These are phyloP conservation scores for Lasioglossum baleicum DNA, from an alignment of 1,140 invertebrate genomes.

Conservation along the genomic window DNA sequence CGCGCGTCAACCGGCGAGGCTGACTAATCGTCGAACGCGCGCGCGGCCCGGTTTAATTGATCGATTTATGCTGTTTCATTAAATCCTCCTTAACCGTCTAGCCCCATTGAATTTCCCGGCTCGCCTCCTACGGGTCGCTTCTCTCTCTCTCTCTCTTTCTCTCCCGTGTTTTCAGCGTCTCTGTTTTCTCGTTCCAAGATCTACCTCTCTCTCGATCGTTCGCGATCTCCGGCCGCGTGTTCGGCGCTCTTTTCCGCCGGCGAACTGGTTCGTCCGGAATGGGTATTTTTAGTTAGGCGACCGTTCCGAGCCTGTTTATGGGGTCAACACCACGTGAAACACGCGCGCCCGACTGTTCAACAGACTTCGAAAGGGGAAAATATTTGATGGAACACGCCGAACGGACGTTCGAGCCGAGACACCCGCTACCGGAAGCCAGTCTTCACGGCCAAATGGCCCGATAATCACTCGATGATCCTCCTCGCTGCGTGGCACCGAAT, in stretches of 20 bases:
- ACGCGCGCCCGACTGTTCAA: constrained; percentile 13
- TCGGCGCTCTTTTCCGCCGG: constrained; percentile 46
- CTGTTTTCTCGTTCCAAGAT: background rate
- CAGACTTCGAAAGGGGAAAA: constrained; percentile 7
- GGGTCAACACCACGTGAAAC: constrained; percentile 64
- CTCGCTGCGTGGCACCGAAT: too few species aligned
- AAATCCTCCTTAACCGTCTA: constrained; percentile 12
- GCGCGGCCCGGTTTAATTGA: constrained; percentile 17
- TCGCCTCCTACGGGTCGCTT: background rate
- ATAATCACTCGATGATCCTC: background rate
- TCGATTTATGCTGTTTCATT: constrained; percentile 54
- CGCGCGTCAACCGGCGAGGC: background rate
- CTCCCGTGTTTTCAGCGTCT: background rate
- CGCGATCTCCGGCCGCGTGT: background rate
- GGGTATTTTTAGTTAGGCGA: constrained; percentile 64
- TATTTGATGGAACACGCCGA: constrained; percentile 13
- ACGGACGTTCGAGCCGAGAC: background rate
- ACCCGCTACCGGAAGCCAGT: background rate
- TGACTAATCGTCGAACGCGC: constrained; percentile 25
- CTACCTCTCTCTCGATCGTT: background rate
- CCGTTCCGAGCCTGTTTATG: constrained; percentile 62
- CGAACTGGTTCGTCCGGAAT: constrained; percentile 64
- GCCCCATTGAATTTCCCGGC: constrained; percentile 19
- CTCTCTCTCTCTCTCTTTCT: constrained; percentile 13
- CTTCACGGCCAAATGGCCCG: background rate